A percentile compares a stretch with the other conserved stretches of the same genome.
Evolutionary conservation across 2,113 vertebrate genomes (phyloP).

Genomic region (Panthera uncia): DNA sequence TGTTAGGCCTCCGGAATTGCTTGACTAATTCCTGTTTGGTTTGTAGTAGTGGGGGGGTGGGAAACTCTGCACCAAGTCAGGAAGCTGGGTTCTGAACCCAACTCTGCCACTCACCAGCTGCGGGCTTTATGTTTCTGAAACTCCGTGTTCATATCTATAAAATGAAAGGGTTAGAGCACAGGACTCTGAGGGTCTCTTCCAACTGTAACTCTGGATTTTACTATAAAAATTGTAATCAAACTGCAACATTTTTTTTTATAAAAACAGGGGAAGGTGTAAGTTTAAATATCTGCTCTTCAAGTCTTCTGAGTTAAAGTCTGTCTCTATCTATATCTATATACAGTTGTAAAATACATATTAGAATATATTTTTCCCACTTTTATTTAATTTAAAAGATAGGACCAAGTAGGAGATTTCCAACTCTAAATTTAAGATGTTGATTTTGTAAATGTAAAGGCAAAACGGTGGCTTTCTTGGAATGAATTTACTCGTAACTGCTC

Average conservation of each 20-base stretch:
- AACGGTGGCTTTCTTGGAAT: not conserved
- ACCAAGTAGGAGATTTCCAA: not conserved
- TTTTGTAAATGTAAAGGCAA: not conserved
- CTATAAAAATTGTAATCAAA: not conserved
- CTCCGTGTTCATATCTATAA: not conserved
- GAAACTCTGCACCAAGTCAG: not conserved
- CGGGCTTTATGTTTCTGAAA: not conserved
- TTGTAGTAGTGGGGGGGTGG: not conserved
- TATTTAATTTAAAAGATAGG: not conserved
- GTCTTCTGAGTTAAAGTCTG: not conserved
- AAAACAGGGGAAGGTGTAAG: not conserved
- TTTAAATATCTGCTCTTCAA: not conserved
- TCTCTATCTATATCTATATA: not conserved
- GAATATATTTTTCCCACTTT: not conserved
- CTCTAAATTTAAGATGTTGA: not conserved
- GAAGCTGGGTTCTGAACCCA: not conserved
- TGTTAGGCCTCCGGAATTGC: not conserved
- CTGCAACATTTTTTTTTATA: not conserved
- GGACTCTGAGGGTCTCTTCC: not conserved
- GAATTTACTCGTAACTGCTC: not conserved
- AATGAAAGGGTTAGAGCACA: not conserved
- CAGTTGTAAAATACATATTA: not conserved
- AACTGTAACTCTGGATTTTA: not conserved
- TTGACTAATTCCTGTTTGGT: conserved; percentile 16
- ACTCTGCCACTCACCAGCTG: not conserved